Base-by-base conservation (phyloP, 1,140 invertebrate genomes). In the Pogonus chalceus region DNA sequence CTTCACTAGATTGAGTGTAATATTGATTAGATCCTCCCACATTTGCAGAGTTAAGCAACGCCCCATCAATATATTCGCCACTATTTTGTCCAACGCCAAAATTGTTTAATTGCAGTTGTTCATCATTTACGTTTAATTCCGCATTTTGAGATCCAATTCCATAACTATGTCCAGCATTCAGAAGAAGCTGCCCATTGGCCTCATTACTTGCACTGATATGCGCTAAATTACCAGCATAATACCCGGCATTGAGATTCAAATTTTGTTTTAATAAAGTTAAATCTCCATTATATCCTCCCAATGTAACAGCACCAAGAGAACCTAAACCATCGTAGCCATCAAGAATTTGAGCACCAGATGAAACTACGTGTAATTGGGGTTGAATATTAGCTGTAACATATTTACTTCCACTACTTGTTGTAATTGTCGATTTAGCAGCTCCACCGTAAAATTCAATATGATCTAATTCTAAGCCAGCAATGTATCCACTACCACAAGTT, bases 401-500 rank as follows among this genome's bases (percentile, higher is more conserved):
- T 4, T 4, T 14, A 43, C 7, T 18, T 12, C 18, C 9, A 12
- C 3, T 4, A 12, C 37, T 16, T 10, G 7, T 7, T 4, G 18
- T 18, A 18, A 43, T 7, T 12, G 37, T 43, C 7, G 37, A 43
- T 43, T 43, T 43, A 9, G 37, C 37, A 43, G 37, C 9, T 12
- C 37, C 37, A 16, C 37, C 37, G 37, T 21, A 20, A 12, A 26
- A 39, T 37, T 35, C 18, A 16, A 31, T 16, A 12, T 18, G 43
- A 23, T 35, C 51, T 10, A 53, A 52, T 21, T 53, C 58, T 20
- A 49, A 16, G n/a, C 50, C 54, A 46, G 22, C 48, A 31, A 72
- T 61, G 9, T 60, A 72, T 37, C 73, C 71, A 46, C 66, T 71
- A 2, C 76, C 78, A 63, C 87, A 90, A 39, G 74, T 77, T 0